Evolutionary conservation across 1,140 invertebrate species (phyloP).

Genomic region (Lordiphosa clarofinis): DNA sequence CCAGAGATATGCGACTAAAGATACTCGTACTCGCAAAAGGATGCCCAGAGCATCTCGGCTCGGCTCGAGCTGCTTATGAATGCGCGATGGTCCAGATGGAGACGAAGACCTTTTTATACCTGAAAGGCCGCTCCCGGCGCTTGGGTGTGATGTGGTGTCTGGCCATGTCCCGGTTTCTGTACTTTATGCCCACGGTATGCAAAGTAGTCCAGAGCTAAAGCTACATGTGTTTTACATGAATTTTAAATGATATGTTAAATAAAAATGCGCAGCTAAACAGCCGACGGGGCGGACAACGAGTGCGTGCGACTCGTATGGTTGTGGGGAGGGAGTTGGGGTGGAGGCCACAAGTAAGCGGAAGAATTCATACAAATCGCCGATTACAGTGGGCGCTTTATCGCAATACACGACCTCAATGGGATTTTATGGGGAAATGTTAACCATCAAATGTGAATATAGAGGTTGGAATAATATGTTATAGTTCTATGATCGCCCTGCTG

Average conservation of each 20-base stretch:
- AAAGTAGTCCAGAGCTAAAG: conserved; percentile 54
- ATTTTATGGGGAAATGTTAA: too few relatives aligned
- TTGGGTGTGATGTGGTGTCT: conserved; percentile 59
- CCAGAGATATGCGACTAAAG: conserved; percentile 28
- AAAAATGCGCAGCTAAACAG: conserved; percentile 77
- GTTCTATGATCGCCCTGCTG: too few relatives aligned
- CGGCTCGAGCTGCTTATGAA: conserved; percentile 48
- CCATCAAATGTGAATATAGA: too few relatives aligned
- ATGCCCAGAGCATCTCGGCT: neutral
- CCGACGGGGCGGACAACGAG: conserved; percentile 37
- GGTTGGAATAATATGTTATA: too few relatives aligned
- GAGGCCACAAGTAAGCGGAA: too few relatives aligned
- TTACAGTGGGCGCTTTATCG: too few relatives aligned
- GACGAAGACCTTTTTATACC: conserved; percentile 15
- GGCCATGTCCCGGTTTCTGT: conserved; percentile 17
- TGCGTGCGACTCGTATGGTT: too few relatives aligned
- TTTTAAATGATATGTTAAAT: conserved; percentile 79
- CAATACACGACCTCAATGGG: too few relatives aligned
- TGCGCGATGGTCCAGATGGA: conserved; percentile 20
- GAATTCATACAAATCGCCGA: too few relatives aligned
- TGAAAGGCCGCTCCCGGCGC: conserved; percentile 51
- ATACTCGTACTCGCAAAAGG: conserved; percentile 11
- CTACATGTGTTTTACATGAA: conserved; percentile 79
- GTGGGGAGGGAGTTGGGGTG: too few relatives aligned
- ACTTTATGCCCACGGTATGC: conserved; percentile 75